A percentile compares a stretch with the other conserved stretches of the same genome.
phyloP scores from a whole-genome alignment of 30 jellyfish, hydroid and myxozoan species.

The Chrysaora quinquecirrha region DNA sequence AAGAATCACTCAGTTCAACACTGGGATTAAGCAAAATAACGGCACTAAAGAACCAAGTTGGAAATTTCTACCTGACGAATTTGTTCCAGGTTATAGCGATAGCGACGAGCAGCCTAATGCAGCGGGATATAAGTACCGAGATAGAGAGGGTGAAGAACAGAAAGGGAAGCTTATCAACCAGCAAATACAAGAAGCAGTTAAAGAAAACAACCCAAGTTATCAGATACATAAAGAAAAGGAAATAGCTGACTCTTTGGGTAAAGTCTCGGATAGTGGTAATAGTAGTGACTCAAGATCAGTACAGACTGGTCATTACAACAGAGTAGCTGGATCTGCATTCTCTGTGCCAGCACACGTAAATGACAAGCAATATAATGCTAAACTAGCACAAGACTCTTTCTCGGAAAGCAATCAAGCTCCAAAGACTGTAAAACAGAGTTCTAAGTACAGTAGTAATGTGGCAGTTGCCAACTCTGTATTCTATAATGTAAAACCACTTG shows the following conservation, averaged over 20 bases:
- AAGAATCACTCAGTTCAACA: constrained; percentile 66
- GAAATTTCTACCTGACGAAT: constrained; percentile 59
- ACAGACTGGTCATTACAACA: not conserved
- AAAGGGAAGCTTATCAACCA: constrained; percentile 57
- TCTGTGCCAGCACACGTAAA: not conserved
- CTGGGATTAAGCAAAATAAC: constrained; percentile 52
- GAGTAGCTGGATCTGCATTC: not conserved
- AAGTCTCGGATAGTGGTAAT: not conserved
- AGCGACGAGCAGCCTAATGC: constrained; percentile 60
- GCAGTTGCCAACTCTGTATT: constrained; percentile 14
- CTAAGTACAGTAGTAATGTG: not conserved
- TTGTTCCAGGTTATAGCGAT: constrained; percentile 73
- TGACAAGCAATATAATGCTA: not conserved
- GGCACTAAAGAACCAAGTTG: constrained; percentile 69
- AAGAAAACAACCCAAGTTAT: constrained; percentile 51
- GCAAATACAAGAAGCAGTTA: constrained; percentile 50
- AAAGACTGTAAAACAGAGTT: not conserved
- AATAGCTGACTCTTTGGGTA: constrained; percentile 14
- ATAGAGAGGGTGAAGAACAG: constrained; percentile 67
- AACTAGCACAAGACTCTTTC: not conserved
- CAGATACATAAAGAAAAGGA: constrained; percentile 36
- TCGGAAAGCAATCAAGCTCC: not conserved
- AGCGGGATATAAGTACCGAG: constrained; percentile 78
- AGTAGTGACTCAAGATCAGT: constrained; percentile 10
- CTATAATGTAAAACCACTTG: constrained; percentile 52